Percentiles rank a stretch among this genome's conserved stretches.
Conservation (phyloP, 2,113 vertebrate species). For the Neomonachus schauinslandi region DNA sequence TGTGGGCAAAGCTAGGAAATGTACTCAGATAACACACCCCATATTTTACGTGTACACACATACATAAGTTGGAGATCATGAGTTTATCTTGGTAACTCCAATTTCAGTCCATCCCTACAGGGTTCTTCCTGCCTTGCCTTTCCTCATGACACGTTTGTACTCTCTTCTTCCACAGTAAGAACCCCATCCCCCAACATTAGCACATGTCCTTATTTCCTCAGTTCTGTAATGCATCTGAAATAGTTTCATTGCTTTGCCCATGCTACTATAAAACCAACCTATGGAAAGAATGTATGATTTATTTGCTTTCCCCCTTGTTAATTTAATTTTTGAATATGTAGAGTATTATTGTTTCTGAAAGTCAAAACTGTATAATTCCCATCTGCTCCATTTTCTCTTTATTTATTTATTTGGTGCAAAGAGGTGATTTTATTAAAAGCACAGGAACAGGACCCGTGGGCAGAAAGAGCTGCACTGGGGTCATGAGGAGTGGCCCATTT, state of each 20-base stretch:
- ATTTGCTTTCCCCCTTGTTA: neutral
- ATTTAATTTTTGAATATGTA: conserved; percentile 19
- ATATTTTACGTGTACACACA: neutral
- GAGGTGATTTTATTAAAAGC: too few relatives aligned
- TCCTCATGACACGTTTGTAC: neutral
- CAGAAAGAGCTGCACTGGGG: too few relatives aligned
- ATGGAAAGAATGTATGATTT: neutral
- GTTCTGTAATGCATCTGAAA: neutral
- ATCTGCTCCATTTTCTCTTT: neutral
- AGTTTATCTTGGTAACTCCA: neutral
- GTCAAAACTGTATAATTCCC: neutral
- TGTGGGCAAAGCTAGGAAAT: neutral
- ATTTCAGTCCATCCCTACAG: neutral
- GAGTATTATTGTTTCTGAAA: neutral
- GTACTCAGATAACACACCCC: neutral
- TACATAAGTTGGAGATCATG: neutral
- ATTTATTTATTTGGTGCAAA: too few relatives aligned
- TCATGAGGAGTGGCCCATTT: too few relatives aligned
- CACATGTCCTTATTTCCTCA: neutral
- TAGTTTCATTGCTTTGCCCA: neutral
- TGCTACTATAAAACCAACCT: neutral
- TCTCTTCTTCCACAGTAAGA: neutral
- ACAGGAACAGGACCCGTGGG: too few relatives aligned
- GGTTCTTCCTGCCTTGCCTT: neutral
- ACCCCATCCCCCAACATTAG: neutral